A percentile compares a stretch with the other conserved stretches of the same genome.
Conservation (phyloP, 2,113 vertebrate species). For the Tretioscincus oriximinensis region DNA sequence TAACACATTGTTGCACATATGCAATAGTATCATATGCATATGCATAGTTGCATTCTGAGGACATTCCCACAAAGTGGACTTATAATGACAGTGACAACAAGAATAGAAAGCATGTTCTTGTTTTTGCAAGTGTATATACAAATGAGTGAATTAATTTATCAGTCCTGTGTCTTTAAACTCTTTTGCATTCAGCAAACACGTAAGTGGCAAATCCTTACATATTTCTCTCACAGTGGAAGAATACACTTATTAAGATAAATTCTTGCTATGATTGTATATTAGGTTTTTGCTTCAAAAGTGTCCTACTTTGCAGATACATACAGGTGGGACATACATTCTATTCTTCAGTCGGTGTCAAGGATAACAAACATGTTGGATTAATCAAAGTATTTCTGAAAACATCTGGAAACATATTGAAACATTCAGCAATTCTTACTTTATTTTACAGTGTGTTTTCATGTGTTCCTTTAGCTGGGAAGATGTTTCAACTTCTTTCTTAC, state of each 20-base stretch:
- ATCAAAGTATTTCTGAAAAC: background rate
- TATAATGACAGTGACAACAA: too few relatives aligned
- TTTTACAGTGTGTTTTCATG: slow-evolving; percentile 88
- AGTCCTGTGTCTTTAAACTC: too few relatives aligned
- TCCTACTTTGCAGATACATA: background rate
- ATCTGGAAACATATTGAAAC: background rate
- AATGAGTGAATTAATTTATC: too few relatives aligned
- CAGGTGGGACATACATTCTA: background rate
- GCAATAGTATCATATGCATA: too few relatives aligned
- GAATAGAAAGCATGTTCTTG: too few relatives aligned
- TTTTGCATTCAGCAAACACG: too few relatives aligned
- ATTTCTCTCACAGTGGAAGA: too few relatives aligned
- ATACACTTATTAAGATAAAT: background rate
- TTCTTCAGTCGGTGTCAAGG: background rate
- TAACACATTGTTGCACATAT: too few relatives aligned
- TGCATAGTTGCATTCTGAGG: too few relatives aligned
- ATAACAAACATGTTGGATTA: background rate
- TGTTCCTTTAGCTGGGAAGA: slow-evolving; percentile 88
- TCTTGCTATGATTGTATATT: background rate
- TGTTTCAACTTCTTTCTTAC: slow-evolving; percentile 85
- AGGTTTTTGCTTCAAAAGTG: background rate
- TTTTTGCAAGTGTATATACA: too few relatives aligned
- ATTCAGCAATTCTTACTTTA: slow-evolving; percentile 74
- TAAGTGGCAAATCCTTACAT: too few relatives aligned
- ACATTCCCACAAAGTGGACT: too few relatives aligned